phyloP scores from a whole-genome alignment of 2,888 invertebrate genomes.

The Parascotia fuliginaria region DNA sequence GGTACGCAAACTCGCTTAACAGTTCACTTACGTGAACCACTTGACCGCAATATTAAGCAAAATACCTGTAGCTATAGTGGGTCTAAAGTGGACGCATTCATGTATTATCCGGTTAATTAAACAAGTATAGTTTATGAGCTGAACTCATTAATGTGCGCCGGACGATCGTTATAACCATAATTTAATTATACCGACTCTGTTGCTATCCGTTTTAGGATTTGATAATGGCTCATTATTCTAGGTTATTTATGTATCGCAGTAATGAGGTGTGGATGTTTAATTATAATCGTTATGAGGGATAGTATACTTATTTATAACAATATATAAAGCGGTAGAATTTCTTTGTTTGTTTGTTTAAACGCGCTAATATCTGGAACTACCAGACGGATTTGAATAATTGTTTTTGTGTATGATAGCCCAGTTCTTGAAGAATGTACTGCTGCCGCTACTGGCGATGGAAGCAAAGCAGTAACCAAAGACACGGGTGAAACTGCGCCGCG shows the following conservation, averaged over 20 bases:
- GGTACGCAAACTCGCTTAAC: not conserved
- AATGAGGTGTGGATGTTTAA: too few species aligned
- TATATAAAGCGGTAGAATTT: too few species aligned
- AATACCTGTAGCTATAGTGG: slow-evolving; percentile 26
- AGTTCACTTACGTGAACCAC: slow-evolving; percentile 5
- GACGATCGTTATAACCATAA: slow-evolving; percentile 50
- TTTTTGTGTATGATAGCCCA: too few species aligned
- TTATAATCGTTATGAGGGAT: too few species aligned
- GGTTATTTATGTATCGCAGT: slow-evolving; percentile 1
- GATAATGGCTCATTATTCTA: slow-evolving; percentile 19
- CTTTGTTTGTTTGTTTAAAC: too few species aligned
- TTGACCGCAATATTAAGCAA: slow-evolving; percentile 23
- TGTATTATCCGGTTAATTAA: slow-evolving; percentile 59
- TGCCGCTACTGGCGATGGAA: too few species aligned
- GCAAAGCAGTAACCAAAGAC: too few species aligned
- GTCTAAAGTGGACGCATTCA: slow-evolving; percentile 23
- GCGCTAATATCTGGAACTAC: too few species aligned
- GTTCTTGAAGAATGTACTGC: too few species aligned
- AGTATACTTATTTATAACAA: too few species aligned
- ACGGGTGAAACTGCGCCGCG: too few species aligned
- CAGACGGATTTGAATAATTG: too few species aligned
- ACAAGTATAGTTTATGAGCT: slow-evolving; percentile 54
- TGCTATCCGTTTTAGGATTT: slow-evolving; percentile 30
- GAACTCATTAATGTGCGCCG: slow-evolving; percentile 53
- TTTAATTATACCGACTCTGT: slow-evolving; percentile 49